Percentiles rank a stretch among this genome's conserved stretches.
phyloP scores from a whole-genome alignment of 2,888 invertebrate species.

The Tridacna crocea region DNA sequence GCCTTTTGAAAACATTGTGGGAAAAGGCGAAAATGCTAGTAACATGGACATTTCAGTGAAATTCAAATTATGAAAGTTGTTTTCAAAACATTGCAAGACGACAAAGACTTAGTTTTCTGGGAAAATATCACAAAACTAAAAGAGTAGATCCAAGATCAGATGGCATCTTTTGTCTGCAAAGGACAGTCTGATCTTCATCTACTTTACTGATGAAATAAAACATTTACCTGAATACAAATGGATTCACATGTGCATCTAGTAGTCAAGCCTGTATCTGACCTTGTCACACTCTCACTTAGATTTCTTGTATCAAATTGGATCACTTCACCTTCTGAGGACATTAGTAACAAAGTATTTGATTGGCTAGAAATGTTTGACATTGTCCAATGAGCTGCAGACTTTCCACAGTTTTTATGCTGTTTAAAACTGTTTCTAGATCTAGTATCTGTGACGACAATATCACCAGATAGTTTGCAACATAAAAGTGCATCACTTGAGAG shows the following conservation, averaged over 20 bases:
- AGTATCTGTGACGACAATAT: conserved; percentile 44
- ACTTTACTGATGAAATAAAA: not conserved
- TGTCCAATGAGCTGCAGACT: conserved; percentile 48
- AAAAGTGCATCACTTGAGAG: conserved; percentile 19
- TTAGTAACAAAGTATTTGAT: conserved; percentile 51
- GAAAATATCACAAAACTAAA: too few species aligned
- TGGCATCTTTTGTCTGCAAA: too few species aligned
- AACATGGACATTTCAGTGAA: not conserved
- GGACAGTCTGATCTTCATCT: too few species aligned
- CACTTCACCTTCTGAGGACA: conserved; percentile 53
- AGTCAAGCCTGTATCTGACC: conserved; percentile 9
- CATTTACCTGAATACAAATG: conserved; percentile 38
- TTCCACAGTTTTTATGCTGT: conserved; percentile 8
- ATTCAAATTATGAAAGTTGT: too few species aligned
- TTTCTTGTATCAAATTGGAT: conserved; percentile 31
- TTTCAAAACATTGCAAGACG: too few species aligned
- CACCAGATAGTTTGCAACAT: conserved; percentile 47
- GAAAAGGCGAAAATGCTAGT: not conserved
- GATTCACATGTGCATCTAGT: conserved; percentile 12
- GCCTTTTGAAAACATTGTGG: not conserved
- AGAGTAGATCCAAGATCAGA: too few species aligned
- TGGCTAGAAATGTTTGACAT: conserved; percentile 41
- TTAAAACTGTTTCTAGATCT: conserved; percentile 29
- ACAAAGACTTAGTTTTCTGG: too few species aligned
- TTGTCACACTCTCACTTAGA: conserved; percentile 23